Evolutionary conservation across 2,888 invertebrate genomes (phyloP).

Genomic region (Acanthococcus lagerstroemiae): DNA sequence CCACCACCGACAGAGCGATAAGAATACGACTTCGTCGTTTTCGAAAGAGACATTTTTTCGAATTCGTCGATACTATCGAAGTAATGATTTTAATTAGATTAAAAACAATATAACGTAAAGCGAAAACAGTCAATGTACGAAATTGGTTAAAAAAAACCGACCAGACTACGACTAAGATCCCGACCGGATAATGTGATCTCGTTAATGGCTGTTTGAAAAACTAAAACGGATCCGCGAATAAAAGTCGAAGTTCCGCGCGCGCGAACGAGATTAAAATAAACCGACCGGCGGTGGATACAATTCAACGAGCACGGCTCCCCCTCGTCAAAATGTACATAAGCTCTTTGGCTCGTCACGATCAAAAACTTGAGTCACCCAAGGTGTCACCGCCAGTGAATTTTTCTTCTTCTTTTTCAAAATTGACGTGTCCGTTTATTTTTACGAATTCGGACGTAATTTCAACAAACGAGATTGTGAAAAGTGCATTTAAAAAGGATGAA

Average conservation of each 20-base stretch:
- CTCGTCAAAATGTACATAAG: neutral
- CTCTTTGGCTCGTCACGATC: neutral
- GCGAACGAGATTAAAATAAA: slow-evolving; percentile 27
- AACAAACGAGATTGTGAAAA: too few relatives aligned
- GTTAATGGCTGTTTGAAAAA: slow-evolving; percentile 14
- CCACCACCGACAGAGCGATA: slow-evolving; percentile 78
- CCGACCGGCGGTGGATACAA: slow-evolving; percentile 1
- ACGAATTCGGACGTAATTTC: too few relatives aligned
- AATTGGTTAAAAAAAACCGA: neutral
- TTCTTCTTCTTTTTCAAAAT: neutral
- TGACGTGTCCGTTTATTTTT: neutral
- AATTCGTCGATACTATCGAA: neutral
- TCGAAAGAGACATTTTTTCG: slow-evolving; percentile 46
- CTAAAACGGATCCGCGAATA: slow-evolving; percentile 20
- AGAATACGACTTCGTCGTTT: slow-evolving; percentile 75
- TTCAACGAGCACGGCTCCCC: neutral
- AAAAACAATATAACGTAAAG: neutral
- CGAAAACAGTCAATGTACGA: neutral
- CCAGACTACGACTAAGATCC: neutral
- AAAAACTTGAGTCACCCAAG: neutral
- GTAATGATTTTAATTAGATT: neutral
- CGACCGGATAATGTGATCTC: neutral
- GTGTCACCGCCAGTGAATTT: neutral
- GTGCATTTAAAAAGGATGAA: too few relatives aligned
- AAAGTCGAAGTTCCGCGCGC: slow-evolving; percentile 3